phyloP scores from a whole-genome alignment of 2,888 invertebrate species.

The Drosophila villosipedis region DNA sequence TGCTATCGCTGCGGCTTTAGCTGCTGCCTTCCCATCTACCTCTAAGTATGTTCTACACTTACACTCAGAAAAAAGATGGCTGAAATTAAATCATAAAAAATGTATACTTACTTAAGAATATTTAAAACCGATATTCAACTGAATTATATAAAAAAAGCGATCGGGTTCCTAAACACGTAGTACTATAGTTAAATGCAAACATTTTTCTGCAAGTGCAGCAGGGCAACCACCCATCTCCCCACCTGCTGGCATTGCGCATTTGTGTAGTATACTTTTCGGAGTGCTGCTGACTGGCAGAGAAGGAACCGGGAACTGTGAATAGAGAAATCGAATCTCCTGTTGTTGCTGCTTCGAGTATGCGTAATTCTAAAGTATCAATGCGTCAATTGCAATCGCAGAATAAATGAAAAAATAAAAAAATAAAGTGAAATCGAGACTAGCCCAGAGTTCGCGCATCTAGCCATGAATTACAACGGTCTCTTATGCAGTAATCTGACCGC shows the following conservation, averaged over 20 bases:
- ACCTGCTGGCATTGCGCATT: conserved; percentile 67
- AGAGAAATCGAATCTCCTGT: conserved; percentile 11
- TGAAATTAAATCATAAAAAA: not conserved
- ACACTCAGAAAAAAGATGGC: not conserved
- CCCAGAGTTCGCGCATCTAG: conserved; percentile 25
- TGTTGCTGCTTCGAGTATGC: conserved; percentile 18
- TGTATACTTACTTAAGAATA: no score
- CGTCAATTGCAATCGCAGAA: conserved; percentile 29
- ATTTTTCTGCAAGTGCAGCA: not conserved
- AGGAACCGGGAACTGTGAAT: conserved; percentile 42
- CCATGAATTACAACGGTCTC: conserved; percentile 71
- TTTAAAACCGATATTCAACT: no score
- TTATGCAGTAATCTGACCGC: conserved; percentile 79
- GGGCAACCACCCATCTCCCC: not conserved
- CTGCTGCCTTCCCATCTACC: conserved; percentile 14
- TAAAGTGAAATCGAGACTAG: not conserved
- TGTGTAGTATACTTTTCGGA: conserved; percentile 68
- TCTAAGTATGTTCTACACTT: not conserved
- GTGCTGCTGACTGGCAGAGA: conserved; percentile 41
- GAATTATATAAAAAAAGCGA: not conserved
- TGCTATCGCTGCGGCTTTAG: conserved; percentile 47
- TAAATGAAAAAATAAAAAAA: conserved; percentile 14
- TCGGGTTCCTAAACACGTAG: no score
- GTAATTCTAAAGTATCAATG: conserved; percentile 25
- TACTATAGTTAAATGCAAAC: no score